Evolutionary conservation across 2,113 vertebrate genomes (phyloP).

Genomic region (Anhinga rufa): DNA sequence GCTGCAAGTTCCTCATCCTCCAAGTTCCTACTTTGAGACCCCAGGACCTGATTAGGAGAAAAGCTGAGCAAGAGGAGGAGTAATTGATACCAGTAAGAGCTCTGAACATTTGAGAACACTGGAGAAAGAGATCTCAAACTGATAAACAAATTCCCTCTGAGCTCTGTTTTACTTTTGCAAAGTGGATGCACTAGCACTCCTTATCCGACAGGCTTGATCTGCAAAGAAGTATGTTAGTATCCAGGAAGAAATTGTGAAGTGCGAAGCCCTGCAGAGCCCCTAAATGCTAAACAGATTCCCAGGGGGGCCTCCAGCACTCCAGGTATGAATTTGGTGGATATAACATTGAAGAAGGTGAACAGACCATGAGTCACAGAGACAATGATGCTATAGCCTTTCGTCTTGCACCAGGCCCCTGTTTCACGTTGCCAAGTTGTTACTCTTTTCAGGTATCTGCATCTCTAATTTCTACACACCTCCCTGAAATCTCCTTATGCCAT

Average conservation of each 20-base stretch:
- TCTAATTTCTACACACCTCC: not conserved
- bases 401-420: not conserved
- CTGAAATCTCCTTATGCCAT: not conserved
- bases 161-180: not conserved
- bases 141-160: not conserved
- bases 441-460: not conserved
- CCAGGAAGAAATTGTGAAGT: not conserved
- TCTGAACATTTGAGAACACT: not conserved
- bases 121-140: not conserved
- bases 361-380: not conserved
- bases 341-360: not conserved
- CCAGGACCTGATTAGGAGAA: not conserved
- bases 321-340: not conserved
- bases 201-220: not conserved
- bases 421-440: not conserved
- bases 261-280: not conserved
- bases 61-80: not conserved
- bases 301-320: not conserved
- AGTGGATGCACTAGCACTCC: not conserved
- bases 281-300: not conserved
- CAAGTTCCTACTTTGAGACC: not conserved
- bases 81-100: not conserved
- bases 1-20: not conserved
- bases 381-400: not conserved
- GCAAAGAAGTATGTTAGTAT: not conserved